Percentiles rank a stretch among this genome's conserved stretches.
Conservation (phyloP, 2,888 invertebrate species). For the Cantharis flavilabris region DNA sequence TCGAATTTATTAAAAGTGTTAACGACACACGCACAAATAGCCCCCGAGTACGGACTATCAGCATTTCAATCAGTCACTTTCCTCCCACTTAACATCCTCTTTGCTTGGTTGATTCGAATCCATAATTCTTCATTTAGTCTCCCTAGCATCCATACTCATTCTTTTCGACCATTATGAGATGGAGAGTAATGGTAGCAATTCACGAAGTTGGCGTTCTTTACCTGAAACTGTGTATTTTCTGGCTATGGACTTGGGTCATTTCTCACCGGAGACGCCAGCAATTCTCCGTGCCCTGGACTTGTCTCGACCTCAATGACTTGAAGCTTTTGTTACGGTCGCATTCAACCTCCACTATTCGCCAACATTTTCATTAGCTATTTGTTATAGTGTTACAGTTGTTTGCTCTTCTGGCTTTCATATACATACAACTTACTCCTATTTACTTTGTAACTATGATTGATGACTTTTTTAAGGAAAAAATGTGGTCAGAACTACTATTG, state of each 20-base stretch:
- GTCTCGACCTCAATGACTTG: constrained; percentile 45
- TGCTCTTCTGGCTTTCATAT: constrained; percentile 17
- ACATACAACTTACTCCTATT: constrained; percentile 24
- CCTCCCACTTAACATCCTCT: constrained; percentile 50
- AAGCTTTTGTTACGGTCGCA: constrained; percentile 45
- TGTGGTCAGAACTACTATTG: constrained; percentile 12
- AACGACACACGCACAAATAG: constrained; percentile 9
- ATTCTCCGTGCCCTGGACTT: constrained; percentile 45
- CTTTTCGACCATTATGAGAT: constrained; percentile 42
- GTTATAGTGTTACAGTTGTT: constrained; percentile 46
- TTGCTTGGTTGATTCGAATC: constrained; percentile 48
- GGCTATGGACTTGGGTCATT: constrained; percentile 47
- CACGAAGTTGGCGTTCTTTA: constrained; percentile 46
- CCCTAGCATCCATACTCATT: constrained; percentile 40
- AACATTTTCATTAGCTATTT: constrained; percentile 55
- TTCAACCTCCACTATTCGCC: constrained; percentile 44
- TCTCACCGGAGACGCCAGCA: constrained; percentile 53
- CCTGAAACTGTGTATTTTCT: constrained; percentile 35
- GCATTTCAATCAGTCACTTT: constrained; percentile 31
- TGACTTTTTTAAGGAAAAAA: constrained; percentile 22
- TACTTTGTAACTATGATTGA: constrained; percentile 24
- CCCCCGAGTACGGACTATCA: constrained; percentile 5
- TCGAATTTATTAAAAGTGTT: constrained; percentile 12
- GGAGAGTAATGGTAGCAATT: constrained; percentile 55
- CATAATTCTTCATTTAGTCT: constrained; percentile 55